Evolutionary conservation across 2,113 vertebrate species (phyloP).

Genomic region (Sinocyclocheilus maitianheensis): DNA sequence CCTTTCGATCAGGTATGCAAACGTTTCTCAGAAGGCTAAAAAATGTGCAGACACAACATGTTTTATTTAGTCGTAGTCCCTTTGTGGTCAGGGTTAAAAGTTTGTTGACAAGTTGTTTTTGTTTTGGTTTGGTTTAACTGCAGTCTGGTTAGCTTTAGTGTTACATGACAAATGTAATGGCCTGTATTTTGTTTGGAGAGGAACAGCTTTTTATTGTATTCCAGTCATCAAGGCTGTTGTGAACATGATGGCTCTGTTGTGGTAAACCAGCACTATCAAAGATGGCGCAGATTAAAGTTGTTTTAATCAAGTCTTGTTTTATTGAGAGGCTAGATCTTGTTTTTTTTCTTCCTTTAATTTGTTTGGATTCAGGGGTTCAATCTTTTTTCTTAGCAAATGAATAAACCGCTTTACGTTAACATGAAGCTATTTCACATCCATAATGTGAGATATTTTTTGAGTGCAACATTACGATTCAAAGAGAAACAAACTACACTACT

Average conservation of each 20-base stretch:
- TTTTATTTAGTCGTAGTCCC: not conserved
- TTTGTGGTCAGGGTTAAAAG: too few species aligned
- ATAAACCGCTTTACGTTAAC: not conserved
- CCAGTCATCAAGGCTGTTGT: not conserved
- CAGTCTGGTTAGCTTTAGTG: not conserved
- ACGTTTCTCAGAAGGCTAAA: too few species aligned
- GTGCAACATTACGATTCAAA: too few species aligned
- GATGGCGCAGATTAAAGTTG: not conserved
- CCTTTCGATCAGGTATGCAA: too few species aligned
- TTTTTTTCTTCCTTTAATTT: not conserved
- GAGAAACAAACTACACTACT: not conserved
- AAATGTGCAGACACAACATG: not conserved
- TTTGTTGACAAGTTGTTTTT: not conserved
- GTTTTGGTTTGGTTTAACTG: not conserved
- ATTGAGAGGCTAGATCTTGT: not conserved
- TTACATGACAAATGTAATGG: not conserved
- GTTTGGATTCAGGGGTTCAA: not conserved
- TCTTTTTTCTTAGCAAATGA: not conserved
- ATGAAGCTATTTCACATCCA: too few species aligned
- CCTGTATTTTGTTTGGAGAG: not conserved
- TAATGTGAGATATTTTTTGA: too few species aligned
- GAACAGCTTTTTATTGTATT: not conserved
- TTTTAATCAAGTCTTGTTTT: not conserved
- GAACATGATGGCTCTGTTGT: not conserved
- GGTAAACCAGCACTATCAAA: not conserved